A percentile compares a stretch with the other conserved stretches of the same genome.
phyloP scores from a whole-genome alignment of 23 tunicate genomes.

The Trididemnum nubilum region DNA sequence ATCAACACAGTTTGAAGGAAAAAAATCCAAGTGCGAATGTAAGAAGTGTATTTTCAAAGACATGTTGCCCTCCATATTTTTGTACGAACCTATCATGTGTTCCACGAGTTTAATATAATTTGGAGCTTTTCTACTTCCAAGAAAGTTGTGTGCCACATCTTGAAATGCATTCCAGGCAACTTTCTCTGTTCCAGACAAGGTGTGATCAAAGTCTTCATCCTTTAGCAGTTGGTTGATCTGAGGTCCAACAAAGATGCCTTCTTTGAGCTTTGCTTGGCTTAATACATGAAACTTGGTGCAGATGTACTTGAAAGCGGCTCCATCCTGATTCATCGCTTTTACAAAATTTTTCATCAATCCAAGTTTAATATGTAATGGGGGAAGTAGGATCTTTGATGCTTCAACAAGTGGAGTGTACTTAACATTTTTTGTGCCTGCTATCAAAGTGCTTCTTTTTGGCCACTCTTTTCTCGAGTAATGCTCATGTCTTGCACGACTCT shows the following conservation, averaged over 20 bases:
- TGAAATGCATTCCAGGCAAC: constrained; percentile 39
- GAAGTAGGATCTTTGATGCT: constrained; percentile 6
- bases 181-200: background rate
- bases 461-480: constrained; percentile 20
- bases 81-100: constrained; percentile 20
- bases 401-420: constrained; percentile 29
- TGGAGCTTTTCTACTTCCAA: constrained; percentile 2
- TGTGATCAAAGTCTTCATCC: constrained; percentile 18
- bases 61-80: constrained; percentile 16
- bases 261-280: constrained; percentile 30
- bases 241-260: constrained; percentile 28
- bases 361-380: constrained; percentile 31
- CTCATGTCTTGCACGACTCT: constrained; percentile 31
- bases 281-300: constrained; percentile 8
- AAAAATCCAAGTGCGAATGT: constrained; percentile 21
- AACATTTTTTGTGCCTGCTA: constrained; percentile 26
- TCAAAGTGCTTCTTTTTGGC: constrained; percentile 30
- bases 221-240: constrained; percentile 20
- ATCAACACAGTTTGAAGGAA: constrained; percentile 16
- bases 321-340: constrained; percentile 31
- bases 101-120: constrained; percentile 22
- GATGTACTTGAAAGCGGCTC: constrained; percentile 31
- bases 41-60: constrained; percentile 20
- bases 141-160: constrained; percentile 30
- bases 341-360: constrained; percentile 37